phyloP scores from a whole-genome alignment of 1,140 invertebrate species.

The Tetraneura akinire region DNA sequence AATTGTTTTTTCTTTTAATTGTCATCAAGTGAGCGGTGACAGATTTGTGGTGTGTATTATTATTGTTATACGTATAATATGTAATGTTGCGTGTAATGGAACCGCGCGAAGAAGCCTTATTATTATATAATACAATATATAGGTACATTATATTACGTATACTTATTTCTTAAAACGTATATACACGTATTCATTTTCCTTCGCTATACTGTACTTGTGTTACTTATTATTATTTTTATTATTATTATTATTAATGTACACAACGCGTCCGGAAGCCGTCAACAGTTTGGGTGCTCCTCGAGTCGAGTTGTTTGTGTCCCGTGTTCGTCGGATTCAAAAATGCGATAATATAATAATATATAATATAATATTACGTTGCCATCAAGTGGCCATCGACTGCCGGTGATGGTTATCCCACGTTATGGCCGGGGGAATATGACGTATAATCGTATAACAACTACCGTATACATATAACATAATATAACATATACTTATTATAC shows the following conservation, averaged over 20 bases:
- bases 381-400: slow-evolving; percentile 47
- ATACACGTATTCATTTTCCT: neutral
- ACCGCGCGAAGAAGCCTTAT: slow-evolving; percentile 11
- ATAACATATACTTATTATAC: neutral
- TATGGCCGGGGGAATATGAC: neutral
- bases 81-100: neutral
- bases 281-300: slow-evolving; percentile 9
- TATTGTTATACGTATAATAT: neutral
- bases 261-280: slow-evolving; percentile 36
- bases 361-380: no score
- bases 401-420: slow-evolving; percentile 40
- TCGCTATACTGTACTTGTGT: neutral
- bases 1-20: neutral
- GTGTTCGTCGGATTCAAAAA: slow-evolving; percentile 9
- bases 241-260: neutral
- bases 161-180: neutral
- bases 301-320: neutral
- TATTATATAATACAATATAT: no score
- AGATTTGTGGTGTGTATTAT: neutral
- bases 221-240: no score
- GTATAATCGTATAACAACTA: no score
- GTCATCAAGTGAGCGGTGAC: slow-evolving; percentile 31
- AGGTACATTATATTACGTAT: neutral
- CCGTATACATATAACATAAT: neutral
- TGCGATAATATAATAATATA: slow-evolving; percentile 28